Evolutionary conservation across 2,797 vertebrate genomes (phyloP).

Genomic region (Uromys caudimaculatus): DNA sequence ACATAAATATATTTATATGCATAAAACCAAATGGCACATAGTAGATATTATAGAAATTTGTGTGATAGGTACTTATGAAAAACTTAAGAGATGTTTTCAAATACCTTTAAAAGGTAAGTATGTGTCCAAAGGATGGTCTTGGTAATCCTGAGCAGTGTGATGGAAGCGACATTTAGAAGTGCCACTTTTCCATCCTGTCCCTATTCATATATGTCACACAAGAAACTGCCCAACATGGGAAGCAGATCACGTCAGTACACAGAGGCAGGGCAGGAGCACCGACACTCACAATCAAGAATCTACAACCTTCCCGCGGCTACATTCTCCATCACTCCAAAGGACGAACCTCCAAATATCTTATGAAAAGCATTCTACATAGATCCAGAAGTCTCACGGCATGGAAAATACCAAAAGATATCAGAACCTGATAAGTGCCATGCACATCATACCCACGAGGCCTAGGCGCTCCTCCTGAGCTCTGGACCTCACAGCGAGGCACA

Average conservation of each 20-base stretch:
- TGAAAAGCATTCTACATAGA: background rate
- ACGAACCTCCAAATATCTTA: background rate
- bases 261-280: background rate
- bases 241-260: background rate
- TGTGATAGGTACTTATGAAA: background rate
- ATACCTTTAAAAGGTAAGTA: background rate
- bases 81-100: background rate
- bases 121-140: background rate
- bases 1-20: background rate
- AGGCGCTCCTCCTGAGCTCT: background rate
- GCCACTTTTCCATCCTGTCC: background rate
- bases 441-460: background rate
- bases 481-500: background rate
- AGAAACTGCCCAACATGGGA: background rate
- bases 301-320: background rate
- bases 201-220: background rate
- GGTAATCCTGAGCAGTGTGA: background rate
- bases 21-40: background rate
- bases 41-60: background rate
- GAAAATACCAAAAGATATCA: background rate
- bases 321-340: background rate
- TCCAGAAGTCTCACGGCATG: background rate
- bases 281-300: constrained; percentile 42
- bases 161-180: background rate
- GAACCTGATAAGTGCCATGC: background rate